Conservation (phyloP, 2,888 invertebrate species). For the Thera obeliscata region DNA sequence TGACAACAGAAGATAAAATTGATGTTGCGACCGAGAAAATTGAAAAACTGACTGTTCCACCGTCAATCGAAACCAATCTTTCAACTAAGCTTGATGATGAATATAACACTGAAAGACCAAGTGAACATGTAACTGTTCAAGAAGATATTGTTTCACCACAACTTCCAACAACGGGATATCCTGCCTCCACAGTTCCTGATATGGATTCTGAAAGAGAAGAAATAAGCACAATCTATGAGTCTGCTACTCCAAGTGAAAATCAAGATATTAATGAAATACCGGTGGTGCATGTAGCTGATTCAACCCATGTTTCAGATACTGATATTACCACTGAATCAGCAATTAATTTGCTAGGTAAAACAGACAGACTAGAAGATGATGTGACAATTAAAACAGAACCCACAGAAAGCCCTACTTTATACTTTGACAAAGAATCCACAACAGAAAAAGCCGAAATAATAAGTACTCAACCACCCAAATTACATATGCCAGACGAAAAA, state of each 20-base stretch:
- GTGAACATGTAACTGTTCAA: conserved; percentile 2
- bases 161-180: conserved; percentile 5
- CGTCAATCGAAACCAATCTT: conserved; percentile 5
- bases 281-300: background rate
- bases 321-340: conserved; percentile 30
- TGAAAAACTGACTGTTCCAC: conserved; percentile 37
- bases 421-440: conserved; percentile 3
- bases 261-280: conserved; percentile 1
- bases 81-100: conserved; percentile 10
- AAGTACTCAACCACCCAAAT: conserved; percentile 15
- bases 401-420: conserved; percentile 15
- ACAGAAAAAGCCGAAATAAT: conserved; percentile 5
- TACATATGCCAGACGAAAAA: conserved; percentile 1
- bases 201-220: conserved; percentile 16
- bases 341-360: conserved; percentile 7
- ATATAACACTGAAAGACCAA: conserved; percentile 18
- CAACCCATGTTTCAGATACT: conserved; percentile 17
- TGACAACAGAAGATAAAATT: conserved; percentile 10
- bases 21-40: conserved; percentile 30
- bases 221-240: conserved; percentile 12
- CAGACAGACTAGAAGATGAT: conserved; percentile 19
- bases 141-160: conserved; percentile 6
- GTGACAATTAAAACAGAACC: conserved; percentile 10
- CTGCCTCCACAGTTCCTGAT: background rate
- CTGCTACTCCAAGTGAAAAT: conserved; percentile 9